Percentiles rank a stretch among this genome's conserved stretches.
Conservation (phyloP, 2,888 invertebrate species). For the Archips xylosteana region DNA sequence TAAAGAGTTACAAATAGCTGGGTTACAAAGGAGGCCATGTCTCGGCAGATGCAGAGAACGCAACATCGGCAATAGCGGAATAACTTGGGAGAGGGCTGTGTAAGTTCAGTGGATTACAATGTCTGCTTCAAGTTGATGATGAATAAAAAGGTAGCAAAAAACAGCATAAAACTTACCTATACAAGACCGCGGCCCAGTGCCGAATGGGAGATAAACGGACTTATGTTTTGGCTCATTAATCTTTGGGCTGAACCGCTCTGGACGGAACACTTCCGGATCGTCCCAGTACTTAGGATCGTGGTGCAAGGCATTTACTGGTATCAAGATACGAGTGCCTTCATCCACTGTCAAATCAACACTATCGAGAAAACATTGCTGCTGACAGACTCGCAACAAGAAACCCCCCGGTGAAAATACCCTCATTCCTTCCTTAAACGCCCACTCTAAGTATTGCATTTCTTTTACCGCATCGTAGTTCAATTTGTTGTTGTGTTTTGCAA, state of each 20-base stretch:
- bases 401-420: constrained; percentile 66
- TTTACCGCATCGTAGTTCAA: constrained; percentile 66
- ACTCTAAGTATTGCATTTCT: constrained; percentile 61
- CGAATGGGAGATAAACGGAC: constrained; percentile 40
- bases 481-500: constrained; percentile 61
- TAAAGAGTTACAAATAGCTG: no score
- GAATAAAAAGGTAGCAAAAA: no score
- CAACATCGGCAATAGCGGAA: no score
- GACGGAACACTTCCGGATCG: constrained; percentile 49
- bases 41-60: no score
- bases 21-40: no score
- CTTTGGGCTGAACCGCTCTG: constrained; percentile 52
- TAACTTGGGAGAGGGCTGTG: no score
- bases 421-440: constrained; percentile 66
- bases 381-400: constrained; percentile 61
- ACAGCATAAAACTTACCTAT: constrained; percentile 35
- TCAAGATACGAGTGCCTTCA: constrained; percentile 29
- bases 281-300: constrained; percentile 48
- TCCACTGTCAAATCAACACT: constrained; percentile 33
- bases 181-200: constrained; percentile 40
- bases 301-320: constrained; percentile 39
- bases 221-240: constrained; percentile 29
- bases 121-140: no score
- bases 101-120: no score
- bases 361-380: constrained; percentile 53